These are phyloP conservation scores for Phalacrocorax carbo DNA, from an alignment of 2,113 vertebrate species.

Conservation along the genomic window DNA sequence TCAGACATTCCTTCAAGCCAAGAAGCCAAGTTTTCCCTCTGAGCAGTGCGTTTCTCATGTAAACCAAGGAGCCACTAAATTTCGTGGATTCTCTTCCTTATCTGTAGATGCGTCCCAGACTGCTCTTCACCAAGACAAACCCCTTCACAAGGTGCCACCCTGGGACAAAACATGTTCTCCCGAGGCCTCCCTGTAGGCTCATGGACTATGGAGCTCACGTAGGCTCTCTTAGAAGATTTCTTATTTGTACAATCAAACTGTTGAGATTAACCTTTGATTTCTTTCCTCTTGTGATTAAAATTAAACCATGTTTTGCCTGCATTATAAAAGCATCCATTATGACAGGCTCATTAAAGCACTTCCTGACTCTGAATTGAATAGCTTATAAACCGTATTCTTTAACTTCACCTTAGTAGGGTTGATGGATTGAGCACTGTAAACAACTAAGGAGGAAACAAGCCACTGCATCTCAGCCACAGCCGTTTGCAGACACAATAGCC, in stretches of 20 bases:
- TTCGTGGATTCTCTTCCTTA: not conserved
- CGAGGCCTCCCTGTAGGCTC: not conserved
- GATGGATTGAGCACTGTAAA: not conserved
- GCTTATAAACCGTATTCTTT: not conserved
- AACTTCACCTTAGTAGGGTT: not conserved
- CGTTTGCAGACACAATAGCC: not conserved
- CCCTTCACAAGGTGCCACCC: not conserved
- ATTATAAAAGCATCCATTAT: not conserved
- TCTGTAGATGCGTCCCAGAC: not conserved
- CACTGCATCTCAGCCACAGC: not conserved
- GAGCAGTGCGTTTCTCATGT: not conserved
- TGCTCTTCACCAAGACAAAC: not conserved
- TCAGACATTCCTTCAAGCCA: not conserved
- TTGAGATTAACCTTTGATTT: not conserved
- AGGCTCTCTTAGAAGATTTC: not conserved
- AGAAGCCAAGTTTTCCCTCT: not conserved
- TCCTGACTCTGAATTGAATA: not conserved
- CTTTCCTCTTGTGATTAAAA: not conserved
- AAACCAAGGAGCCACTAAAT: not conserved
- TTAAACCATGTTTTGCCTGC: not conserved
- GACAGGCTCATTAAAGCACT: not conserved
- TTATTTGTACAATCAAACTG: not conserved
- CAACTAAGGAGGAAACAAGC: not conserved
- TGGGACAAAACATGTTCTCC: not conserved
- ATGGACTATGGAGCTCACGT: not conserved